Base-by-base conservation (phyloP, 2,113 vertebrate genomes). In the Phalacrocorax aristotelis region DNA sequence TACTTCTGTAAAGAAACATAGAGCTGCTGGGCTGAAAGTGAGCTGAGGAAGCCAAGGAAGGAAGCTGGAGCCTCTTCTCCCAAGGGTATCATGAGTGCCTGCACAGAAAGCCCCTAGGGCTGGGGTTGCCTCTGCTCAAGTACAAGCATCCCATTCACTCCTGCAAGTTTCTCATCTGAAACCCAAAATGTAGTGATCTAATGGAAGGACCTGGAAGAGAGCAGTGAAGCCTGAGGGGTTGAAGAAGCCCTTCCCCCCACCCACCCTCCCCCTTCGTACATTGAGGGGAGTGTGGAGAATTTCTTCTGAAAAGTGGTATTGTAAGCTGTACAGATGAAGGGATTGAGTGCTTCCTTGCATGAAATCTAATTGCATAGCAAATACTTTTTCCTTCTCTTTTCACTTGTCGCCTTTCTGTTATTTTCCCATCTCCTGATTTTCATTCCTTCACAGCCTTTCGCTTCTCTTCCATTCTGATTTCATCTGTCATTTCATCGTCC, bases 331-430 rank as follows among this genome's bases (percentile, higher is more conserved):
- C 61, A 87, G 90, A 89, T 88, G 52, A 96, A 77, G 68, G 88
- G 77, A 83, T 55, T 36, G 80, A 97, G 75, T 69, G 70, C 66
- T 87, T 86, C 60, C 15, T 46, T 0, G 5, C 93, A 71, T 97
- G 91, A 95, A 97, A 96, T 97, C 57, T 58, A 93, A 94, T 95
- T 96, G 89, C 69, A 90, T 77, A 87, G 78, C 83, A 96, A 81
- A 91, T 83, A 80, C 38, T 85, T 97, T 83, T 81, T 58, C 40
- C 61, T 93, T 76, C 83, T 86, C 64, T 90, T 88, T 82, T 90
- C 60, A 65, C 18, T 83, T 94, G 62, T 77, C 66, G 27, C 7
- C 42, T 77, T 85, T 88, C 40, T 92, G 62, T 81, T 87, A 20
- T 84, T 96, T 96, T 84, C 32, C 49, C 48, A 29, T 90, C 65